phyloP scores from a whole-genome alignment of 2,113 vertebrate genomes.

The Kobus ellipsiprymnus region DNA sequence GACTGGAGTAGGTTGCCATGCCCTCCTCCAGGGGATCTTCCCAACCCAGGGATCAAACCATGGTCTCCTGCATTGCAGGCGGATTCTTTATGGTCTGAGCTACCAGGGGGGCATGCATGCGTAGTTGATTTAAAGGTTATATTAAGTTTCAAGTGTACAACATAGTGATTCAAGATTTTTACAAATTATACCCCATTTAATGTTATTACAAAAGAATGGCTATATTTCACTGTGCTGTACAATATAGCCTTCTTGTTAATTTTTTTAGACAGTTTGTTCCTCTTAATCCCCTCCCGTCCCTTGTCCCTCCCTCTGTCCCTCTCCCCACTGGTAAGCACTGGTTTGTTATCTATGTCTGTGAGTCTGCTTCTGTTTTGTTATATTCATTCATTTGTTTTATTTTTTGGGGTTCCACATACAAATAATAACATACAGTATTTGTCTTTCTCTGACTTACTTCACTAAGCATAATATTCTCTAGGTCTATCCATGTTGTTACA shows the following conservation, averaged over 20 bases:
- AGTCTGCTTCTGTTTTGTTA: neutral
- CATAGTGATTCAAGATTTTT: neutral
- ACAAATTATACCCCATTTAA: neutral
- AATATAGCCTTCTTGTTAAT: neutral
- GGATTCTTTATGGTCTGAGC: neutral
- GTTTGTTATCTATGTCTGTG: neutral
- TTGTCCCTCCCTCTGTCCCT: neutral
- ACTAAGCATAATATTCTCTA: neutral
- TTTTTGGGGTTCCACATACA: neutral
- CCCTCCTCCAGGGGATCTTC: neutral
- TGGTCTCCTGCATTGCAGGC: neutral
- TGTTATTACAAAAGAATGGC: neutral
- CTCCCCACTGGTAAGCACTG: neutral
- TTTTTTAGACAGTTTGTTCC: neutral
- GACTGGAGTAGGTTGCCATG: neutral
- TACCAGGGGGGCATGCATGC: neutral
- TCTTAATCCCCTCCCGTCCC: neutral
- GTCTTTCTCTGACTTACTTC: neutral
- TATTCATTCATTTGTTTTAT: neutral
- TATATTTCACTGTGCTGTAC: no score
- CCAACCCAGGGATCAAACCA: neutral
- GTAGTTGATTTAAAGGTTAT: neutral
- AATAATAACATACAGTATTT: neutral
- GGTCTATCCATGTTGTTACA: neutral
- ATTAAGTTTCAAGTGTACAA: neutral